Conservation (phyloP, 2,888 invertebrate genomes). For the Callinectes sapidus region DNA sequence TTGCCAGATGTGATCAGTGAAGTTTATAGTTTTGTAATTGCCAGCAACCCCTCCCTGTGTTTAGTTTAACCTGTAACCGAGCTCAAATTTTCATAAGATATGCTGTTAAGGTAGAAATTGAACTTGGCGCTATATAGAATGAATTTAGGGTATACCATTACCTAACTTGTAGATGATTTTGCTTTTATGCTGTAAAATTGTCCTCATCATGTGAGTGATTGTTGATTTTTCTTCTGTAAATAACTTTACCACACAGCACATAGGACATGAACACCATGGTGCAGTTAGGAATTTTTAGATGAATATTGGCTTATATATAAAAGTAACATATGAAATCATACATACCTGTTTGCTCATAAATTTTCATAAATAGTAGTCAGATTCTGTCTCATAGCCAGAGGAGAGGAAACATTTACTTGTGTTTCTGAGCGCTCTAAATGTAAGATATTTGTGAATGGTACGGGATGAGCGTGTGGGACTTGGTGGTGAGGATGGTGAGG, state of each 20-base stretch:
- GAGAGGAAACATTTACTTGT: not conserved
- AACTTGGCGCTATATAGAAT: slow-evolving; percentile 16
- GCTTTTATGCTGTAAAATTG: not conserved
- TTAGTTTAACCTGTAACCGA: not conserved
- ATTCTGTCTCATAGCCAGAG: not conserved
- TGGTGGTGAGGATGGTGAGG: not conserved
- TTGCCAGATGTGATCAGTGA: not conserved
- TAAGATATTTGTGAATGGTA: not conserved
- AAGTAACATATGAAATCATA: slow-evolving; percentile 32
- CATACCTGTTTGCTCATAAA: slow-evolving; percentile 45
- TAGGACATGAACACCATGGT: not conserved
- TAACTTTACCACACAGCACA: not conserved
- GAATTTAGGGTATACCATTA: not conserved
- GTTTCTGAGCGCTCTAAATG: not conserved
- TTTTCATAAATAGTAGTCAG: slow-evolving; percentile 17
- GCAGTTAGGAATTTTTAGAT: not conserved
- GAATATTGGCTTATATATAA: slow-evolving; percentile 45
- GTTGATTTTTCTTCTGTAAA: not conserved
- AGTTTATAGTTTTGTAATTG: slow-evolving; percentile 16
- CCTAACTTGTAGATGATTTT: not conserved
- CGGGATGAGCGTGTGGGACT: not conserved
- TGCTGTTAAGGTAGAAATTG: not conserved
- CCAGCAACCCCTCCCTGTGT: not conserved
- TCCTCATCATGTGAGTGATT: not conserved
- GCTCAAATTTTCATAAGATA: slow-evolving; percentile 21